A percentile compares a stretch with the other conserved stretches of the same genome.
Conservation (phyloP, 2,888 invertebrate genomes). For the Amblyjoppa proteus region DNA sequence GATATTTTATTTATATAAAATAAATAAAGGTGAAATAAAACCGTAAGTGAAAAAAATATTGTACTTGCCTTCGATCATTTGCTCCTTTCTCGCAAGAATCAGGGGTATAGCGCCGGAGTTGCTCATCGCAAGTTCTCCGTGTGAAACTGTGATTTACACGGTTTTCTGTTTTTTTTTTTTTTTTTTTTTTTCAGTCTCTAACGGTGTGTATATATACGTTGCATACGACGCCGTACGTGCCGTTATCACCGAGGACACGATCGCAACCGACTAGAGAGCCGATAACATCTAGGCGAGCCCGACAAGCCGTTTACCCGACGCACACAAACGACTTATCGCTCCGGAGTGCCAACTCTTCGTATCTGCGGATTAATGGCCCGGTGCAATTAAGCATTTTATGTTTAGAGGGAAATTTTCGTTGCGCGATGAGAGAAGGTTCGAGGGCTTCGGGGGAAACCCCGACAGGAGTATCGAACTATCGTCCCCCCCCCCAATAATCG, state of each 20-base stretch:
- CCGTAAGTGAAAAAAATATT: constrained; percentile 5
- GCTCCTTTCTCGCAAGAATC: constrained; percentile 80
- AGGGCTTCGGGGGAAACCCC: too few relatives aligned
- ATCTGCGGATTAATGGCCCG: constrained; percentile 10
- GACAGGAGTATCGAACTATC: too few relatives aligned
- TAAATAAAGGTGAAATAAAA: neutral
- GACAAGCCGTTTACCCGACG: constrained; percentile 16
- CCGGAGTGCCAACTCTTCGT: constrained; percentile 7
- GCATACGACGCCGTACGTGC: constrained; percentile 6
- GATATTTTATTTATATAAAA: neutral
- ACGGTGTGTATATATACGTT: neutral
- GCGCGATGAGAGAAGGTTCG: too few relatives aligned
- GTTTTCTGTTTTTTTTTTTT: neutral
- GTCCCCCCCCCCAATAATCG: too few relatives aligned
- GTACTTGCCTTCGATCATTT: constrained; percentile 81
- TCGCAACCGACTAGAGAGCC: neutral
- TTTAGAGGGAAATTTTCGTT: neutral
- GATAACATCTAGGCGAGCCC: constrained; percentile 8
- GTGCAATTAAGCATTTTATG: constrained; percentile 41
- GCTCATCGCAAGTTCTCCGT: constrained; percentile 75
- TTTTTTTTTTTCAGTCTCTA: neutral
- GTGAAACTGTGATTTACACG: constrained; percentile 33
- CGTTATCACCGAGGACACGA: constrained; percentile 21
- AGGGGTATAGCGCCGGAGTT: constrained; percentile 81
- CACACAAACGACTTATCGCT: constrained; percentile 43